Base-by-base conservation (phyloP, 2,888 invertebrate genomes). In the Drymonia ruficornis region DNA sequence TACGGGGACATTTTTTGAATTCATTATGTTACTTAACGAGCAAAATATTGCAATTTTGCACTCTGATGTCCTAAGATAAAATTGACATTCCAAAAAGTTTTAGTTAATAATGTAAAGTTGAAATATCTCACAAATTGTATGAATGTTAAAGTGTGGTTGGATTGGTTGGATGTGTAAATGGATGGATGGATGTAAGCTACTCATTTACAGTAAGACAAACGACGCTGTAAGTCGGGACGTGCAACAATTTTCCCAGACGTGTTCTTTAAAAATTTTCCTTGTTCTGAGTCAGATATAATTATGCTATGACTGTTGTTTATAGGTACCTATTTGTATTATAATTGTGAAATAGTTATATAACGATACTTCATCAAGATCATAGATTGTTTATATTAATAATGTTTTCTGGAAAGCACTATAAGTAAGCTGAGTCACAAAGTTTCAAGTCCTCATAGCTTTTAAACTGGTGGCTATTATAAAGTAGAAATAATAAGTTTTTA, bases 231-330 rank as follows among this genome's bases (percentile, higher is more conserved):
- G 40, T 6, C 16, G 1, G 40, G 5, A 11, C 40, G 6, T 40
- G 11, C 7, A 16, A 40, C 16, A 40, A 40, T 16, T 7, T 16
- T 16, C 40, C 40, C 40, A 16, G 5, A 15, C 40, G 40, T 40
- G 40, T 16, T 40, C 16, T 40, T 40, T 16, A 16, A 15, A 16
- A 40, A 11, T 43, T 43, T 43, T 43, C 43, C 43, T 43, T 11
- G 13, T 43, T 12, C 1, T 43, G 43, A 19, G 19, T 43, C 43
- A 43, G 13, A 23, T 19, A 43, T 43, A 43, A 43, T 43, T 43
- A 16, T 43, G 12, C 16, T 19, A 43, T 19, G 43, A 12, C 16
- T 43, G 43, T 43, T 40, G 15, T 40, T 15, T 2, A 38, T 15
- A 13, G n/a, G n/a, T n/a, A n/a, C n/a, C n/a, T n/a, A 38, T n/a